Conservation (phyloP, 1,140 invertebrate species). For the Drosophila lini region DNA sequence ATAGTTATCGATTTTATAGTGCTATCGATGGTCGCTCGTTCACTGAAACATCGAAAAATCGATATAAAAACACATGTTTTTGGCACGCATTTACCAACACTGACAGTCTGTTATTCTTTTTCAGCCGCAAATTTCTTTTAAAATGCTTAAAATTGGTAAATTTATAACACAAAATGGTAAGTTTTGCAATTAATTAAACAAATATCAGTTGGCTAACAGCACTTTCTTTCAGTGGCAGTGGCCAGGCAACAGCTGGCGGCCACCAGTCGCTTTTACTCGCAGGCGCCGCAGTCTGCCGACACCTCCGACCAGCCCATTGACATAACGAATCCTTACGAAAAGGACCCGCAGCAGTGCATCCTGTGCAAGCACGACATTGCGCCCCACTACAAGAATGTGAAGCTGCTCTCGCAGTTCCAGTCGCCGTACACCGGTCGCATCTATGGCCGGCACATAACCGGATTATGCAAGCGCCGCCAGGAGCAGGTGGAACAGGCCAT, state of each 20-base stretch:
- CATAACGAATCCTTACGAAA: conserved; percentile 93
- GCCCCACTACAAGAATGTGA: conserved; percentile 96
- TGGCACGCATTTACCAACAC: conserved; percentile 3
- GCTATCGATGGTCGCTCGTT: conserved; percentile 1
- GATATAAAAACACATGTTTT: conserved; percentile 7
- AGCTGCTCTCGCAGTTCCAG: conserved; percentile 97
- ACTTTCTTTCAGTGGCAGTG: conserved; percentile 2
- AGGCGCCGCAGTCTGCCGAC: conserved; percentile 19
- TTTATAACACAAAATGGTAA: conserved; percentile 57
- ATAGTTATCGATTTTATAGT: background rate
- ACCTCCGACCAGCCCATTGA: conserved; percentile 86
- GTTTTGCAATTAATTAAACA: background rate
- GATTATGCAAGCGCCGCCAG: conserved; percentile 91
- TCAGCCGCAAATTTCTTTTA: conserved; percentile 4
- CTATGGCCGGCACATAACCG: conserved; percentile 96
- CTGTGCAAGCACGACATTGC: conserved; percentile 94
- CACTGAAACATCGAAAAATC: background rate
- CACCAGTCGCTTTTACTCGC: conserved; percentile 39
- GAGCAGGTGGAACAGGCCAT: conserved; percentile 89
- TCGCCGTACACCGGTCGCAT: conserved; percentile 96
- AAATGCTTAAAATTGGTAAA: conserved; percentile 61
- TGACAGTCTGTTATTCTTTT: conserved; percentile 23
- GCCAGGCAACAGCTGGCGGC: conserved; percentile 17
- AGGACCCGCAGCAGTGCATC: conserved; percentile 90
- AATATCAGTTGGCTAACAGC: background rate